Percentiles rank a stretch among this genome's conserved stretches.
phyloP scores from a whole-genome alignment of 23 tunicate species.

The Pegea sp. region DNA sequence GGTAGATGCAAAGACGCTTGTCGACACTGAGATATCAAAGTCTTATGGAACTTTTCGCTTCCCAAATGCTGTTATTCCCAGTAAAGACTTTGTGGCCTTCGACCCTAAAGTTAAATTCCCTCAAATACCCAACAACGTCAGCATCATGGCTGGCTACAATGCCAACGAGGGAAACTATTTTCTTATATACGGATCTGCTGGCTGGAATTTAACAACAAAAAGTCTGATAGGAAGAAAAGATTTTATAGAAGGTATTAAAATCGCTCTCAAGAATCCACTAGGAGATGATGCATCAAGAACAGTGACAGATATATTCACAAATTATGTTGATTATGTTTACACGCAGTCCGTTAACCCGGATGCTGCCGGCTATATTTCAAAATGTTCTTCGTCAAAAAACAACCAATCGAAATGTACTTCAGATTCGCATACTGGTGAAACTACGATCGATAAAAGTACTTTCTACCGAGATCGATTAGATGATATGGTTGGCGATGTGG shows the following conservation, averaged over 20 bases:
- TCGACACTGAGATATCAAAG: constrained; percentile 21
- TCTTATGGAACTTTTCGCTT: constrained; percentile 37
- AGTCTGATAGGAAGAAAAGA: constrained; percentile 7
- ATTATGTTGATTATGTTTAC: constrained; percentile 20
- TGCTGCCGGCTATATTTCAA: background rate
- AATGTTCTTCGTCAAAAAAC: background rate
- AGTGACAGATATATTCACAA: constrained; percentile 3
- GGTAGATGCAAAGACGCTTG: constrained; percentile 9
- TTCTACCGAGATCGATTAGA: constrained; percentile 35
- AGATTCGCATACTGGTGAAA: constrained; percentile 1
- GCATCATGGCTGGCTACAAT: constrained; percentile 42
- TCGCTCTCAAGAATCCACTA: constrained; percentile 4
- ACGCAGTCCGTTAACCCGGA: constrained; percentile 12
- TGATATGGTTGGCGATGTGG: constrained; percentile 65
- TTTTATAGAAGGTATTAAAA: constrained; percentile 15
- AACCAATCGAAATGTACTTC: background rate
- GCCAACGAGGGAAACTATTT: constrained; percentile 73
- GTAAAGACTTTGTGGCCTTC: constrained; percentile 17
- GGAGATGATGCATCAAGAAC: background rate
- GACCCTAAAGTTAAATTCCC: constrained; percentile 6
- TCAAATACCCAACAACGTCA: constrained; percentile 1
- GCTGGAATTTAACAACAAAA: constrained; percentile 8
- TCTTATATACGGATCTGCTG: constrained; percentile 31
- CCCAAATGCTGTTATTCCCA: constrained; percentile 38
- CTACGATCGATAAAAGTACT: too few species aligned